Evolutionary conservation across 2,113 vertebrate species (phyloP).

Genomic region (Phaethornis superciliosus): DNA sequence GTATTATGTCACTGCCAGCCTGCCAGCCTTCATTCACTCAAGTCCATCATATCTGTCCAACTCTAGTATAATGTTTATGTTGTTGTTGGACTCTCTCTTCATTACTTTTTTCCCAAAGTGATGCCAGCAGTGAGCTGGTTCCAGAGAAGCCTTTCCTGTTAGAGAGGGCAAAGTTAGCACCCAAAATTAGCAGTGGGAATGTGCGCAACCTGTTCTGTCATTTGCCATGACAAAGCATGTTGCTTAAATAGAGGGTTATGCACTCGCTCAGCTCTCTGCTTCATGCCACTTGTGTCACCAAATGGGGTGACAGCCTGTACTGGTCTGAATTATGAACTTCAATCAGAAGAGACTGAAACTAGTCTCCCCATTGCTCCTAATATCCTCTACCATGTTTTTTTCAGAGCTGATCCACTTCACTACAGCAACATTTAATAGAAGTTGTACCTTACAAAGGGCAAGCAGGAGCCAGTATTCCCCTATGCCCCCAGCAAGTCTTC

Average conservation of each 20-base stretch:
- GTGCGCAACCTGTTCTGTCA: background rate
- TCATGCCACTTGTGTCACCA: background rate
- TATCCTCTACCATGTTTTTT: background rate
- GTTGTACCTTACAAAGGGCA: background rate
- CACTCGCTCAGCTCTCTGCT: fast-evolving
- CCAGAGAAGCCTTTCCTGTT: background rate
- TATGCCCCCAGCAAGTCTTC: background rate
- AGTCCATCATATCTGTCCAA: background rate
- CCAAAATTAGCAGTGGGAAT: background rate
- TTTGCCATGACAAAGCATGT: background rate
- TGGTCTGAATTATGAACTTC: background rate
- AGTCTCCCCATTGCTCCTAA: background rate
- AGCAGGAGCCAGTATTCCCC: background rate
- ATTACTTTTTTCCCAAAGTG: background rate
- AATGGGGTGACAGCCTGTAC: background rate
- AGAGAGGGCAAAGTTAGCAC: background rate
- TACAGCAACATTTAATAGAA: background rate
- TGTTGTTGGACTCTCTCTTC: background rate
- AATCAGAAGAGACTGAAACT: background rate
- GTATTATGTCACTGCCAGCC: background rate
- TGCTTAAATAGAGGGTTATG: background rate
- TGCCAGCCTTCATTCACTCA: background rate
- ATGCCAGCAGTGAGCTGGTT: background rate
- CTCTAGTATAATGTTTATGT: background rate
- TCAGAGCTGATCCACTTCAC: background rate